Conservation (phyloP, 1,140 invertebrate genomes). For the Agrilus planipennis region DNA sequence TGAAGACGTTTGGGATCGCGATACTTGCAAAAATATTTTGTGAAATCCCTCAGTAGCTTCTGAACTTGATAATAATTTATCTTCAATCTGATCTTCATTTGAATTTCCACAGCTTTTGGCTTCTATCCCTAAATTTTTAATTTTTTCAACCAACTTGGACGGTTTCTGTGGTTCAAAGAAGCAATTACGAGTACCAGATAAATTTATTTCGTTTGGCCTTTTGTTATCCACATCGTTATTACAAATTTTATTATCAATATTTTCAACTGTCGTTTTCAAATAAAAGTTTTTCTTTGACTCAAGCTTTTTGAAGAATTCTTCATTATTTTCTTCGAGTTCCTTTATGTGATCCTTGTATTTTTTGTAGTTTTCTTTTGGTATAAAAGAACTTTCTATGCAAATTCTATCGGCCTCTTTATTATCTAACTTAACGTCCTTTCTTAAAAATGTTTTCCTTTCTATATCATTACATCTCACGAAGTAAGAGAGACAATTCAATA, state of each 20-base stretch:
- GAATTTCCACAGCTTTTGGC: too few relatives aligned
- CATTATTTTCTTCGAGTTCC: conserved; percentile 13
- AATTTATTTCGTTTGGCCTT: too few relatives aligned
- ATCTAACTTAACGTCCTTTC: conserved; percentile 19
- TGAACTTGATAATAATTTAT: too few relatives aligned
- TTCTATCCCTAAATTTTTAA: conserved; percentile 8
- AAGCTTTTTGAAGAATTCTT: conserved; percentile 10
- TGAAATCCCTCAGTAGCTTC: too few relatives aligned
- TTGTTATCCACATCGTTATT: conserved; percentile 7
- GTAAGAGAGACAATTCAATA: conserved; percentile 63
- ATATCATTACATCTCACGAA: conserved; percentile 71
- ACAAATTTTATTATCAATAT: conserved; percentile 9
- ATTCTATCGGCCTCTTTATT: conserved; percentile 20
- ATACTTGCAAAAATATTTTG: too few relatives aligned
- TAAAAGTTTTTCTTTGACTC: conserved; percentile 6
- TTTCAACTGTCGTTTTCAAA: conserved; percentile 1
- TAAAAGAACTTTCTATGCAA: conserved; percentile 19
- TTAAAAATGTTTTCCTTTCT: conserved; percentile 27
- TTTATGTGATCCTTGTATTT: conserved; percentile 25
- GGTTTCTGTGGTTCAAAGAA: not conserved
- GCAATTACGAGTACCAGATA: too few relatives aligned
- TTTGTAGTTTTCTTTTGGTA: conserved; percentile 25
- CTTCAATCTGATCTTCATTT: too few relatives aligned
- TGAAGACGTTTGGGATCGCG: too few relatives aligned
- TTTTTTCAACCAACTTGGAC: conserved; percentile 7